These are phyloP conservation scores for Seladonia tumulorum DNA, from an alignment of 2,888 invertebrate genomes.

Conservation along the genomic window DNA sequence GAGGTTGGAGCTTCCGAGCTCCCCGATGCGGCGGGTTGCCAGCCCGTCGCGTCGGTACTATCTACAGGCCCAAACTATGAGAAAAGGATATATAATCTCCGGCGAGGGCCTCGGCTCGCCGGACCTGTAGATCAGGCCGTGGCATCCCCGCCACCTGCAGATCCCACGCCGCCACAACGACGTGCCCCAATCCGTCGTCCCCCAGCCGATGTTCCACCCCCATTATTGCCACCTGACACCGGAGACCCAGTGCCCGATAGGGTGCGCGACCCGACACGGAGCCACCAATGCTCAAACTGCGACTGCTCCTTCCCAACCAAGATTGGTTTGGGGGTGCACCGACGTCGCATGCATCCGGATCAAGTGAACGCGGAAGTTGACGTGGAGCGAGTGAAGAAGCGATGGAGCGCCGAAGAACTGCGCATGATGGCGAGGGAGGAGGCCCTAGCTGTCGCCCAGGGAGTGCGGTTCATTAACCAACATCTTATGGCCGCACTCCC, in stretches of 20 bases:
- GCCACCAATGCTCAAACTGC: not conserved
- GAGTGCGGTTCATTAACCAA: slow-evolving; percentile 15
- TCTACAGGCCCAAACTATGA: not conserved
- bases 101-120: slow-evolving; percentile 4
- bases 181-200: not conserved
- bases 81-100: not conserved
- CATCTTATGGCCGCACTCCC: not conserved
- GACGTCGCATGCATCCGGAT: not conserved
- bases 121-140: not conserved
- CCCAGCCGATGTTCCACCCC: not conserved
- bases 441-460: not conserved
- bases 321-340: slow-evolving; percentile 5
- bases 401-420: slow-evolving; percentile 8
- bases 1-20: too few relatives aligned
- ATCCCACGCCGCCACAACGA: not conserved
- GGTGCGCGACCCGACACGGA: too few relatives aligned
- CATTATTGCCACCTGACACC: not conserved
- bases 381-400: not conserved
- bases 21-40: not conserved
- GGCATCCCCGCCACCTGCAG: not conserved
- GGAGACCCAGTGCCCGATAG: not conserved
- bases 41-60: not conserved
- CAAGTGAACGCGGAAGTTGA: not conserved
- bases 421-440: slow-evolving; percentile 19
- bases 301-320: not conserved